Conservation (phyloP, 2,888 invertebrate genomes). For the Ophraella communa region DNA sequence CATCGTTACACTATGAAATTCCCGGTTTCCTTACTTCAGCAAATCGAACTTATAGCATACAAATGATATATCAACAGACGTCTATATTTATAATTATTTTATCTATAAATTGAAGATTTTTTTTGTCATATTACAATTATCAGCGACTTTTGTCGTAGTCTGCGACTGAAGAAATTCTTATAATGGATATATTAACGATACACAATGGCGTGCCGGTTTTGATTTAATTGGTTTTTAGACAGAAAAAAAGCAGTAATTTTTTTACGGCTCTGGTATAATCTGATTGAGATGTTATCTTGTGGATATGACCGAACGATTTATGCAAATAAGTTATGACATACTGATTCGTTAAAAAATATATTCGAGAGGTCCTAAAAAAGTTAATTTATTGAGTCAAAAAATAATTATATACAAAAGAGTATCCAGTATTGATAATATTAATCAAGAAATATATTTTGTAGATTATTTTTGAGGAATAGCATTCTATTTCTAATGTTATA, state of each 20-base stretch:
- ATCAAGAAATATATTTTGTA: too few species aligned
- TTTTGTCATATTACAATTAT: constrained; percentile 11
- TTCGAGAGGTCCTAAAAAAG: too few species aligned
- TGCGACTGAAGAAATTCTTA: neutral
- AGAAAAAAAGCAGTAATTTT: neutral
- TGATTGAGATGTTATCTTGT: too few species aligned
- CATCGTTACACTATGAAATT: constrained; percentile 17
- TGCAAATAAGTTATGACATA: too few species aligned
- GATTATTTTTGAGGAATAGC: too few species aligned
- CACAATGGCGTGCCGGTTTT: neutral
- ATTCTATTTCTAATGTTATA: too few species aligned
- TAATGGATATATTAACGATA: neutral
- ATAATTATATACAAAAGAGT: too few species aligned
- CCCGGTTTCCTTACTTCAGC: neutral
- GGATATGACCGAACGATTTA: too few species aligned
- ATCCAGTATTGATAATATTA: too few species aligned
- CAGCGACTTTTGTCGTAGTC: constrained; percentile 7
- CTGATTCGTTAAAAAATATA: too few species aligned
- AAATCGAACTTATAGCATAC: neutral
- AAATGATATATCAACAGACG: neutral
- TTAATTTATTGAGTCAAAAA: too few species aligned
- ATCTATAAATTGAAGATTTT: constrained; percentile 4
- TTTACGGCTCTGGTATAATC: too few species aligned
- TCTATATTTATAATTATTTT: neutral
- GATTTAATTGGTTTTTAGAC: neutral